phyloP scores from a whole-genome alignment of 2,888 invertebrate genomes.

The Acleris emargana region DNA sequence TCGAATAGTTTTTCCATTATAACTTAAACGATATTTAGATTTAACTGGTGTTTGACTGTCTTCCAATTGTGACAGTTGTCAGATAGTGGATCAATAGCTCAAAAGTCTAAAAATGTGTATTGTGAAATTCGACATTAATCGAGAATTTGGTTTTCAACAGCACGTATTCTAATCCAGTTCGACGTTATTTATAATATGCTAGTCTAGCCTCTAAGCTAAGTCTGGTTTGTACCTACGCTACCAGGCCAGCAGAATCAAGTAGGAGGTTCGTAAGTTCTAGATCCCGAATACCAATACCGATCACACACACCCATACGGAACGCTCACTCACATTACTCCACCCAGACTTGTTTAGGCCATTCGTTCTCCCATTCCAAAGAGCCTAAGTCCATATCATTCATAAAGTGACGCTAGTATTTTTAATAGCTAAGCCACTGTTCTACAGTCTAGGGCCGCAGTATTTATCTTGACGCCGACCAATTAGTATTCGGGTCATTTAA shows the following conservation, averaged over 20 bases:
- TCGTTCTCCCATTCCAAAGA: conserved; percentile 34
- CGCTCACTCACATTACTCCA: conserved; percentile 20
- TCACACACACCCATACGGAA: conserved; percentile 38
- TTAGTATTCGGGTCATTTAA: conserved; percentile 41
- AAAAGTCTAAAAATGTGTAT: too few relatives aligned
- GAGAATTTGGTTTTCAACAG: too few relatives aligned
- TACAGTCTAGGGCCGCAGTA: conserved; percentile 45
- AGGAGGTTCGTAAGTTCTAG: conserved; percentile 64
- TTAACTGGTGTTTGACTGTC: too few relatives aligned
- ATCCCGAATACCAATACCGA: conserved; percentile 48
- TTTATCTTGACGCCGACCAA: conserved; percentile 43
- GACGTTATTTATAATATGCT: neutral
- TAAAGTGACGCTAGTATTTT: neutral
- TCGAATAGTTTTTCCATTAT: too few relatives aligned
- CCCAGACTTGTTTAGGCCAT: conserved; percentile 41
- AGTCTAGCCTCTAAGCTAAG: conserved; percentile 49
- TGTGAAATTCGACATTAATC: too few relatives aligned
- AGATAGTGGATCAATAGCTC: too few relatives aligned
- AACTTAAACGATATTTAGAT: too few relatives aligned
- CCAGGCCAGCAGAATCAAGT: conserved; percentile 63
- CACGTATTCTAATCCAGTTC: too few relatives aligned
- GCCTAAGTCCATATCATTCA: neutral
- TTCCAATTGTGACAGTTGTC: too few relatives aligned
- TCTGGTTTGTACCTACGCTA: conserved; percentile 72
- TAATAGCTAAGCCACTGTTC: neutral